Conservation (phyloP, 2,797 vertebrate genomes). For the Dicrostonyx torquatus region DNA sequence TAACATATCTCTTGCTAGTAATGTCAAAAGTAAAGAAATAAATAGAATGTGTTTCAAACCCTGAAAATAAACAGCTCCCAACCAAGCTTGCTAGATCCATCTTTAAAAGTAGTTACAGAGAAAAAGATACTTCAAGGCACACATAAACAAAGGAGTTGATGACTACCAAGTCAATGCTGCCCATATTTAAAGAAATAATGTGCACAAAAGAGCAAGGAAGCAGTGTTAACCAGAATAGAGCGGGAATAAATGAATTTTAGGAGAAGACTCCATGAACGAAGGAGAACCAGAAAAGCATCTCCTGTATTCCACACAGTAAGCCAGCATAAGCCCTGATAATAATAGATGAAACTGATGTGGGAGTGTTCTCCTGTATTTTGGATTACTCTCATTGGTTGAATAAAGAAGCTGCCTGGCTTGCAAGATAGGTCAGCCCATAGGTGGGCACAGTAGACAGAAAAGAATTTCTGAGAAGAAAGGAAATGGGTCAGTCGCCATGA, state of each 20-base stretch:
- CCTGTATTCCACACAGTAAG: background rate
- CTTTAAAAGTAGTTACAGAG: background rate
- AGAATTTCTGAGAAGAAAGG: no score
- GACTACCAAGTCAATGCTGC: background rate
- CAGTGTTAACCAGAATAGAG: background rate
- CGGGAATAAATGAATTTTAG: background rate
- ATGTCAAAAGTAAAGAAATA: background rate
- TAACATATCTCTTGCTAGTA: background rate
- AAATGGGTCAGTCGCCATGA: no score
- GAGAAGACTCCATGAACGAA: background rate
- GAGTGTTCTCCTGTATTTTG: no score
- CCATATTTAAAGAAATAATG: no score
- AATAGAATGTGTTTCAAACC: background rate
- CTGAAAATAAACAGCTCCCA: background rate
- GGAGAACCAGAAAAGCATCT: background rate
- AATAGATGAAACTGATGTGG: background rate
- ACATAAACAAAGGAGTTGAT: background rate
- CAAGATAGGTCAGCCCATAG: no score
- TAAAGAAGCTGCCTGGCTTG: no score
- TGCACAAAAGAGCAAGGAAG: background rate
- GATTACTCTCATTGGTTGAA: no score
- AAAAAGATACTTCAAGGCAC: background rate
- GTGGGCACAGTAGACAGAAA: no score
- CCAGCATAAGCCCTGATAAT: background rate
- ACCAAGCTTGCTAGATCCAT: background rate